phyloP scores from a whole-genome alignment of 1,140 invertebrate species.

The Augochlora pura region DNA sequence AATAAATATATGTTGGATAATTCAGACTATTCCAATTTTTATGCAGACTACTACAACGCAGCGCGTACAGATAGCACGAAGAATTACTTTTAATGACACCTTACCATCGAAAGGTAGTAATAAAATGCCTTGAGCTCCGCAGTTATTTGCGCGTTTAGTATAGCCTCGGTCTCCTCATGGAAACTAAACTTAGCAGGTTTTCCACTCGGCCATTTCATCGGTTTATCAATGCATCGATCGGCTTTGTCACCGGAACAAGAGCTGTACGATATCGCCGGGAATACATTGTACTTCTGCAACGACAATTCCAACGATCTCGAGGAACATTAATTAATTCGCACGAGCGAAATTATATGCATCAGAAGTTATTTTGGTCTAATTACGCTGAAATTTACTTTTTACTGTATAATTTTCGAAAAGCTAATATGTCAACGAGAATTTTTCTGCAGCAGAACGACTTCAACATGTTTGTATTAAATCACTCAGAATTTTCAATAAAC shows the following conservation, averaged over 20 bases:
- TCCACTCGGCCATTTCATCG: conserved; percentile 66
- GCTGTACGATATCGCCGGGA: not conserved
- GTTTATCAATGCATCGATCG: conserved; percentile 33
- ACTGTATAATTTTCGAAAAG: not conserved
- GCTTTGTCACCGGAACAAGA: not conserved
- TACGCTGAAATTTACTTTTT: conserved; percentile 9
- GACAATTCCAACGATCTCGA: conserved; percentile 5
- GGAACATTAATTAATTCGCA: conserved; percentile 25
- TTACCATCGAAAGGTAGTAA: conserved; percentile 75
- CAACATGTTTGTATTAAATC: conserved; percentile 5
- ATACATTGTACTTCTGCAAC: not conserved
- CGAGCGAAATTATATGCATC: not conserved
- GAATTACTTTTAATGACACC: not conserved
- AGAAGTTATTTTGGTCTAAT: not conserved
- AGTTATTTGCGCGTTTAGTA: conserved; percentile 70
- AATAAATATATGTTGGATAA: no score
- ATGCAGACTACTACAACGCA: not conserved
- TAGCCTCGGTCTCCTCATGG: conserved; percentile 69
- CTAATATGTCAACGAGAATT: not conserved
- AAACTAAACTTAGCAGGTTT: conserved; percentile 67
- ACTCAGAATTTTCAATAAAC: conserved; percentile 15
- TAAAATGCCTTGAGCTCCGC: conserved; percentile 72
- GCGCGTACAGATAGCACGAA: not conserved
- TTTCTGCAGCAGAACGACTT: not conserved
- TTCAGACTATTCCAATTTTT: no score